A percentile compares a stretch with the other conserved stretches of the same genome.
These are phyloP conservation scores for Candidula unifasciata DNA, from an alignment of 2,888 invertebrate genomes.

Conservation along the genomic window DNA sequence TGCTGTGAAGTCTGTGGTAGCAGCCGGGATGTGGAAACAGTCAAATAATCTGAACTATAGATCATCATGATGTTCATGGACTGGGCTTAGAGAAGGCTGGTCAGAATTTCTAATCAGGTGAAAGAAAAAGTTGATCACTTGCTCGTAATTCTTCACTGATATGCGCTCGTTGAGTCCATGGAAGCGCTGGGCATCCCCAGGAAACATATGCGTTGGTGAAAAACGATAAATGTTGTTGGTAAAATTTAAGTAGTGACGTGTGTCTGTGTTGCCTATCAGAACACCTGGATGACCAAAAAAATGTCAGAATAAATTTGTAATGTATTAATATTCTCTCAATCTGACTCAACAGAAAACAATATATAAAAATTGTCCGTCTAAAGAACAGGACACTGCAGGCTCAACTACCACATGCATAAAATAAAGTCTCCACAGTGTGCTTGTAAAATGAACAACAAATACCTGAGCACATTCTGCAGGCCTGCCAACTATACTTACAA, in stretches of 20 bases:
- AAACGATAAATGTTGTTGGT: constrained; percentile 79
- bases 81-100: constrained; percentile 55
- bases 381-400: too few species aligned
- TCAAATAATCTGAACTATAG: constrained; percentile 39
- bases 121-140: constrained; percentile 79
- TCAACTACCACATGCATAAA: too few species aligned
- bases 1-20: too few species aligned
- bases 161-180: constrained; percentile 80
- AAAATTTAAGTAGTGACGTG: constrained; percentile 78
- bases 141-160: constrained; percentile 78
- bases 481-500: too few species aligned
- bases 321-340: too few species aligned
- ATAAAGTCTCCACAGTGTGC: too few species aligned
- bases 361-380: too few species aligned
- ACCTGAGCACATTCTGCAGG: too few species aligned
- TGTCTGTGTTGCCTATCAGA: constrained; percentile 79
- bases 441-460: too few species aligned
- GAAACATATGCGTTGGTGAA: constrained; percentile 75
- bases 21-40: too few species aligned
- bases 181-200: constrained; percentile 75
- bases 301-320: neutral
- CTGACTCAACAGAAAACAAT: too few species aligned
- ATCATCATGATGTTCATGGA: constrained; percentile 63
- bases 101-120: constrained; percentile 79
- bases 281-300: constrained; percentile 62